A percentile compares a stretch with the other conserved stretches of the same genome.
phyloP scores from a whole-genome alignment of 2,888 invertebrate genomes.

The Cancer borealis region DNA sequence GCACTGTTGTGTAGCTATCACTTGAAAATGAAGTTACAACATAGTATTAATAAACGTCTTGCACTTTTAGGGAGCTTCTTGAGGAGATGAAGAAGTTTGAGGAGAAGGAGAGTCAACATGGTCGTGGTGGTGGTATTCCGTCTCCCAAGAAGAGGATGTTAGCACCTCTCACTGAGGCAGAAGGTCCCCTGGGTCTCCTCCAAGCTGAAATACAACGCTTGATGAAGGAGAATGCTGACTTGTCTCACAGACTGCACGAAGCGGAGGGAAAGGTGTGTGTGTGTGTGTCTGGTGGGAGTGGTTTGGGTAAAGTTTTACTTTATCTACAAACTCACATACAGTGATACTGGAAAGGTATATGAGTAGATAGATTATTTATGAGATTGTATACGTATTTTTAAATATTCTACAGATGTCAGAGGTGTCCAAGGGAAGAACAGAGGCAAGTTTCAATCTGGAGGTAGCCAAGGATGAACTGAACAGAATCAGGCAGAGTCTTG shows the following conservation, averaged over 20 bases:
- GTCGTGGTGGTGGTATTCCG: slow-evolving; percentile 17
- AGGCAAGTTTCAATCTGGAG: slow-evolving; percentile 44
- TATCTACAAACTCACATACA: too few species aligned
- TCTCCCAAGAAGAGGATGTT: slow-evolving; percentile 59
- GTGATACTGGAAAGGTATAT: background rate
- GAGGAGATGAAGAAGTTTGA: slow-evolving; percentile 69
- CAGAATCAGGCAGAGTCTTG: slow-evolving; percentile 35
- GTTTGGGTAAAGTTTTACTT: background rate
- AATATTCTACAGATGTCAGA: slow-evolving; percentile 54
- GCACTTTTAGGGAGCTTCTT: slow-evolving; percentile 57
- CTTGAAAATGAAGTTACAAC: background rate
- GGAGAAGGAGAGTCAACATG: slow-evolving; percentile 51
- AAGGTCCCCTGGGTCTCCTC: slow-evolving; percentile 66
- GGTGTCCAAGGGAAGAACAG: slow-evolving; percentile 50
- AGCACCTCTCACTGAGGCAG: slow-evolving; percentile 55
- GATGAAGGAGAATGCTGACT: slow-evolving; percentile 57
- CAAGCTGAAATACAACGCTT: slow-evolving; percentile 56
- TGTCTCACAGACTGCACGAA: slow-evolving; percentile 31
- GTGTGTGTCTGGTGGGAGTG: background rate
- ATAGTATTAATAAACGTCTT: background rate
- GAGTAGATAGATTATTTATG: background rate
- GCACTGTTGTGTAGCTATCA: background rate
- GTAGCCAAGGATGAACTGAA: slow-evolving; percentile 51
- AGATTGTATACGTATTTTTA: background rate
- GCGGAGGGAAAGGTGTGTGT: slow-evolving; percentile 51